phyloP scores from a whole-genome alignment of 1,140 invertebrate species.

The Macrocentrus cingulum region DNA sequence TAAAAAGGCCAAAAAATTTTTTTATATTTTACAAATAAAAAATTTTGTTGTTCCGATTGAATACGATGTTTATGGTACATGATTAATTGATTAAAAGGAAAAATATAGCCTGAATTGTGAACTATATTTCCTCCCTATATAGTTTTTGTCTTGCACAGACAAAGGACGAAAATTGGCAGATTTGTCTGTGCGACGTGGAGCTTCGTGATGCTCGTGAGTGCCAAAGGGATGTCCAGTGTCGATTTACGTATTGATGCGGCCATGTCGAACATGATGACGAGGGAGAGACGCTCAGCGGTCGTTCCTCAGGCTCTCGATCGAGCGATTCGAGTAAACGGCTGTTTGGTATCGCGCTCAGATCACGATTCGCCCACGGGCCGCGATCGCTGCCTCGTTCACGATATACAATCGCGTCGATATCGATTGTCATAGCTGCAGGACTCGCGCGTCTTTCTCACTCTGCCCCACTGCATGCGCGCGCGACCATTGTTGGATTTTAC shows the following conservation, averaged over 20 bases:
- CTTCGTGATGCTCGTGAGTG: conserved; percentile 19
- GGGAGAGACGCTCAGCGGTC: conserved; percentile 30
- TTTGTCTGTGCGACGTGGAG: neutral
- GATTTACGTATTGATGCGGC: conserved; percentile 21
- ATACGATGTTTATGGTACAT: too few species aligned
- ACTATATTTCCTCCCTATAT: too few species aligned
- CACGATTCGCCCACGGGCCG: conserved; percentile 39
- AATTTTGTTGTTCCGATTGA: too few species aligned
- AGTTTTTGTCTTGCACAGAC: too few species aligned
- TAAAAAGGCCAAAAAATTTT: too few species aligned
- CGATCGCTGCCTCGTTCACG: conserved; percentile 11
- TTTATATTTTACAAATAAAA: too few species aligned
- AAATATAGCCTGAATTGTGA: too few species aligned
- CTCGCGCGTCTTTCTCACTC: neutral
- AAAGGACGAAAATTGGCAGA: too few species aligned
- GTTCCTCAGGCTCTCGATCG: conserved; percentile 30
- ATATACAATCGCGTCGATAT: conserved; percentile 17
- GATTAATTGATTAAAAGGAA: too few species aligned
- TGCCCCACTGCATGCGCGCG: neutral
- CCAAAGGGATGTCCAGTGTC: conserved; percentile 19
- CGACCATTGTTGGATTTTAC: conserved; percentile 2
- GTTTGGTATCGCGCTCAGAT: conserved; percentile 38
- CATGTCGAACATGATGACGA: conserved; percentile 15
- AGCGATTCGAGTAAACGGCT: conserved; percentile 40
- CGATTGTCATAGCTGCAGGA: conserved; percentile 25